Evolutionary conservation across 2,888 invertebrate species (phyloP), one percentile per base, ranked within the genome.

Genomic region (Iphiclides podalirius): DNA sequence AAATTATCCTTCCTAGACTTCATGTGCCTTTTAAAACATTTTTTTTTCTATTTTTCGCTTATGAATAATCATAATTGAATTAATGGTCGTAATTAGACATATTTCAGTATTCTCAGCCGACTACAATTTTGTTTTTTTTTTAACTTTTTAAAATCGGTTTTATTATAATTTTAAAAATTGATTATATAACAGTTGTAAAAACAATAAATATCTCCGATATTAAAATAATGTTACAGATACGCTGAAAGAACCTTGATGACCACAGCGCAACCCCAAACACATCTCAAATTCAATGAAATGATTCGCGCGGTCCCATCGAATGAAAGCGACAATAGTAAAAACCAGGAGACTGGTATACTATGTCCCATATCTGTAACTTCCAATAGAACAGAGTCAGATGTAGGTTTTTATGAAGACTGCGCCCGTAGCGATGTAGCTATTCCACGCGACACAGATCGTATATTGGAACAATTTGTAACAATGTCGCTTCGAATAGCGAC

Each of bases 391-490:
- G 55, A 67, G 34, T 68, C 70, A 4, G 79, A 83, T 43, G 57
- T 68, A 47, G 74, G 72, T 20, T 63, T 70, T 15, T 75, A 66
- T 44, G 87, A 87, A 55, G 85, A 87, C 54, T 80, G 77, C 73
- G 69, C 73, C 48, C 75, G 73, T 0, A 77, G 61, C 54, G 85
- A 87, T 63, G 64, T 82, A 28, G 60, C 64, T 2, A 60, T 81
- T 46, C 85, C 86, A 26, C 76, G 85, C 3, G 78, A 79, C 53
- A 65, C 74, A 12, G 88, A 88, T 60, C 77, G 88, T 1, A 79
- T 88, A 57, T 57, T 83, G 42, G 88, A 88, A 63, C 88, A 88
- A 59, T 80, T 88, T 52, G 74, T 72, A 23, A 50, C 81, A 12
- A 87, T 88, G 87, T 60, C 84, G 57, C 59, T 88, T 49, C 67